These are phyloP conservation scores for Ptychochromis oligacanthus DNA, from an alignment of 2,113 vertebrate genomes.

Conservation along the genomic window DNA sequence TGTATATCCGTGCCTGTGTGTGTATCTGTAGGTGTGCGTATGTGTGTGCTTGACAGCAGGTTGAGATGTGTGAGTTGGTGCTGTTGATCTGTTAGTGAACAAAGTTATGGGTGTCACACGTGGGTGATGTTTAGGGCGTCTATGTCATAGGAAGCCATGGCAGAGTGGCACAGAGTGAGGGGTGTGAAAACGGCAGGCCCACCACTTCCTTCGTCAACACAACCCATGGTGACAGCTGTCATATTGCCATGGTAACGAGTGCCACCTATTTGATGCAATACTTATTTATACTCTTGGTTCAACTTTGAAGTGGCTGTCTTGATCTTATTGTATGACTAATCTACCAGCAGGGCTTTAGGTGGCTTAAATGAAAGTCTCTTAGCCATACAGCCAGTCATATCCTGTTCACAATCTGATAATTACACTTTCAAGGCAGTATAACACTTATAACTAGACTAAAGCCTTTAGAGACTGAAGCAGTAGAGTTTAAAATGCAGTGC, in stretches of 20 bases:
- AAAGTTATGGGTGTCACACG: conserved; percentile 40
- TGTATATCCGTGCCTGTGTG: neutral
- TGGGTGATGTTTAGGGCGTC: conserved; percentile 58
- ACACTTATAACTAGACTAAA: neutral
- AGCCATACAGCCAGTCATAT: neutral
- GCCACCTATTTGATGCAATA: conserved; percentile 44
- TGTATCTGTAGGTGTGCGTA: neutral
- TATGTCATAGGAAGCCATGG: conserved; percentile 22
- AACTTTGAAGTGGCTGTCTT: conserved; percentile 54
- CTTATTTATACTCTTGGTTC: conserved; percentile 68
- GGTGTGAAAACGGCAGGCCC: conserved; percentile 60
- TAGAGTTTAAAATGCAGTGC: neutral
- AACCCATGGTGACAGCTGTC: conserved; percentile 65
- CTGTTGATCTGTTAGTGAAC: conserved; percentile 5
- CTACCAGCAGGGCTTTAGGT: conserved; percentile 15
- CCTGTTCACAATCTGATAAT: conserved; percentile 14
- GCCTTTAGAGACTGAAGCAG: neutral
- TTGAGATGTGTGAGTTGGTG: neutral
- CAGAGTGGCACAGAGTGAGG: conserved; percentile 3
- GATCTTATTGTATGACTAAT: conserved; percentile 50
- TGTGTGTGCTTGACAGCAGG: neutral
- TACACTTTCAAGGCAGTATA: conserved; percentile 6
- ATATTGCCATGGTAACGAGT: conserved; percentile 56
- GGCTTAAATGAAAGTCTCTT: conserved; percentile 32
- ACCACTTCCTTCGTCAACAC: conserved; percentile 43